Evolutionary conservation across 2,797 vertebrate species (phyloP).

Genomic region (Myotis daubentonii): DNA sequence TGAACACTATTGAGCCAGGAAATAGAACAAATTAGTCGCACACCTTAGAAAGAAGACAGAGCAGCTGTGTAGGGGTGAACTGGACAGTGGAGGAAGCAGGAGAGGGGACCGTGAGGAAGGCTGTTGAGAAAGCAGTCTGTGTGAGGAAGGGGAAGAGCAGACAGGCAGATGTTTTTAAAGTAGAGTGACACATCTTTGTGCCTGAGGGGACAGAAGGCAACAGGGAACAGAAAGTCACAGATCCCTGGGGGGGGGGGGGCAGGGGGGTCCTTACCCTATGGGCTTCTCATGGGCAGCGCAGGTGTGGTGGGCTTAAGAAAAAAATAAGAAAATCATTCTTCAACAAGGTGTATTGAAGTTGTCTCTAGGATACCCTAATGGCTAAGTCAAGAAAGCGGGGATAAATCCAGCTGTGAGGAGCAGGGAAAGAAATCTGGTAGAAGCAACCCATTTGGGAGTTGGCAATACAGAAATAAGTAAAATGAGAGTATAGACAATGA

Average conservation of each 20-base stretch:
- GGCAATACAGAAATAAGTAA: not conserved
- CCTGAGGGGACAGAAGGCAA: not conserved
- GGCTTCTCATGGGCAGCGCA: not conserved
- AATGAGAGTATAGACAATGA: not conserved
- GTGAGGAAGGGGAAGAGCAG: not conserved
- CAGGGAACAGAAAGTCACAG: not conserved
- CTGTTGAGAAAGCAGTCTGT: not conserved
- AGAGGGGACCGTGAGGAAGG: not conserved
- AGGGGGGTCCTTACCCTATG: not conserved
- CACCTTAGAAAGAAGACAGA: not conserved
- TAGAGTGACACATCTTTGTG: not conserved
- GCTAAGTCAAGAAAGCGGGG: not conserved
- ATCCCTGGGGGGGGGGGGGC: rapidly evolving
- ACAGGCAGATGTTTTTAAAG: not conserved
- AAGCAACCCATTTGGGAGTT: not conserved
- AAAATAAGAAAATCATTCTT: not conserved
- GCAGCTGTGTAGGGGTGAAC: not conserved
- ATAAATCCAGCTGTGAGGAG: not conserved
- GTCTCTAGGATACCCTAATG: not conserved
- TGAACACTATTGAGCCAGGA: not conserved
- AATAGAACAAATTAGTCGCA: not conserved
- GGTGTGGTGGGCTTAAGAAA: not conserved
- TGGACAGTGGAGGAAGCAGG: not conserved
- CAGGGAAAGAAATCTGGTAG: not conserved
- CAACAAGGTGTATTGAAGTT: not conserved